Evolutionary conservation across 2,113 vertebrate genomes (phyloP).

Genomic region (Nannospalax galili): DNA sequence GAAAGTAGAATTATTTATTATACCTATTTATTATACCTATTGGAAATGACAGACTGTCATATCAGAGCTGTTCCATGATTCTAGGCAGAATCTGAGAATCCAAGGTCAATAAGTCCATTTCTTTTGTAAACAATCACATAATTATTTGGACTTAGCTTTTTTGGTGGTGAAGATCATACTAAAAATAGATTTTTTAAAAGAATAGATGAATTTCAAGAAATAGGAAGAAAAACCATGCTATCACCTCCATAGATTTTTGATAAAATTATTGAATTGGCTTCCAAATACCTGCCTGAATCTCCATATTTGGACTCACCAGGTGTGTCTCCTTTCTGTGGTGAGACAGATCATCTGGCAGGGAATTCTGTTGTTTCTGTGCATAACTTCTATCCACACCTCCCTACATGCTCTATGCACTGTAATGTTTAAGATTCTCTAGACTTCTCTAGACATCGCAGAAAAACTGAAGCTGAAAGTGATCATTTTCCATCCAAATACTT

Average conservation of each 20-base stretch:
- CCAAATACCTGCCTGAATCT: not conserved
- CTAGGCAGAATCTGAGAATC: not conserved
- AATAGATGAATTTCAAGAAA: not conserved
- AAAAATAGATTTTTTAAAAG: not conserved
- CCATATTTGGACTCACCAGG: not conserved
- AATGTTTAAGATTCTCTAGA: not conserved
- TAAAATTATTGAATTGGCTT: not conserved
- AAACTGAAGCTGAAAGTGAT: not conserved
- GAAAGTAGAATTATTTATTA: too few relatives aligned
- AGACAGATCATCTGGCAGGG: not conserved
- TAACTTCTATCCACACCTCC: not conserved
- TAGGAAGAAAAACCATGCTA: not conserved
- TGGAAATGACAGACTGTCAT: not conserved
- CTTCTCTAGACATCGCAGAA: not conserved
- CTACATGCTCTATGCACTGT: not conserved
- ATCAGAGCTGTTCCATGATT: not conserved
- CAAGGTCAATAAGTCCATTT: not conserved
- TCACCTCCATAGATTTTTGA: not conserved
- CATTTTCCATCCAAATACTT: slow-evolving; percentile 25
- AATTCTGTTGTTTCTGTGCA: not conserved
- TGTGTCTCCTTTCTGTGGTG: not conserved
- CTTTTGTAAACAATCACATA: not conserved
- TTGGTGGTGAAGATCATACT: not conserved
- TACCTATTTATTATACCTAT: not conserved
- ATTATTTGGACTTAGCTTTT: not conserved